These are phyloP conservation scores for Agapostemon virescens DNA, from an alignment of 2,888 invertebrate species.

Conservation along the genomic window DNA sequence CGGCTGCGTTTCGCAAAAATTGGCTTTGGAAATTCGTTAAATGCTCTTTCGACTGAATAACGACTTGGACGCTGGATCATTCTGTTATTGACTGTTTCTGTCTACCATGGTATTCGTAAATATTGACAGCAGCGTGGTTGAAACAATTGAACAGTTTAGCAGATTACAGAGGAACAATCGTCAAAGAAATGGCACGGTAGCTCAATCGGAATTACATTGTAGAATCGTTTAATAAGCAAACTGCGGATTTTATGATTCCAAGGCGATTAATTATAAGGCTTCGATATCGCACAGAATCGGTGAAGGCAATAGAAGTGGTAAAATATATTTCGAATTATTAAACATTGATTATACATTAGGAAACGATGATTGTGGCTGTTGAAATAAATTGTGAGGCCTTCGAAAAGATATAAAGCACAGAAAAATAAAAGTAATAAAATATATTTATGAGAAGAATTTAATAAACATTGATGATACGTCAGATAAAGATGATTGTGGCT, in stretches of 20 bases:
- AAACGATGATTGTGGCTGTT: no score
- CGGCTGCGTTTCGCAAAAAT: neutral
- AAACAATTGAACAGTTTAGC: neutral
- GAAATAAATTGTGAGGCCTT: no score
- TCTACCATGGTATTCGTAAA: neutral
- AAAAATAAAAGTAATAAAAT: neutral
- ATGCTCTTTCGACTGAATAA: neutral
- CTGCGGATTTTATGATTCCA: neutral
- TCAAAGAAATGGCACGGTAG: neutral
- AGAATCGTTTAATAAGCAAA: neutral
- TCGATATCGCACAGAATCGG: neutral
- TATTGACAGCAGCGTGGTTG: neutral
- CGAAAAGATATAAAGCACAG: neutral
- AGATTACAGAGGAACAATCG: neutral
- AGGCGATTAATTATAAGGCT: neutral
- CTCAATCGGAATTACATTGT: neutral
- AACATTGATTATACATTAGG: no score
- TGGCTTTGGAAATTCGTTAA: slow-evolving; percentile 1
- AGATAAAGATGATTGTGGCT: neutral
- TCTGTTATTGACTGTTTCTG: slow-evolving; percentile 1
- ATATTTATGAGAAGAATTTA: neutral
- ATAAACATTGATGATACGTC: neutral
- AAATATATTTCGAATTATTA: no score
- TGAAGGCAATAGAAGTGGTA: no score
- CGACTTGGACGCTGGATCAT: neutral